Conservation (phyloP, 2,888 invertebrate species). For the Archips xylosteana region DNA sequence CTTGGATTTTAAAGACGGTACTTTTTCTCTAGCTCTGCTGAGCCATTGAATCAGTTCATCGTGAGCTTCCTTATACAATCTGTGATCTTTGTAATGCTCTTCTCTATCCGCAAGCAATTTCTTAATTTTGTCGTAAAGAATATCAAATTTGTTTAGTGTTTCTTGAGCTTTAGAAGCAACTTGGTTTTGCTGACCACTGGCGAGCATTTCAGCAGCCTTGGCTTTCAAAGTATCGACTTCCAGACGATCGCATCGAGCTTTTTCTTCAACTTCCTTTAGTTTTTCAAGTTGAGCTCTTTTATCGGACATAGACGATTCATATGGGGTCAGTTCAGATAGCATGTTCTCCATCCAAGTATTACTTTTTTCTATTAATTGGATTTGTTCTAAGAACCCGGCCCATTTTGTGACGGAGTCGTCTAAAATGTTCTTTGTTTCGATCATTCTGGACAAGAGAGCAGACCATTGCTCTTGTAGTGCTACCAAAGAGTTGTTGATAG, state of each 20-base stretch:
- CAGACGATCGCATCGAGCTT: conserved; percentile 94
- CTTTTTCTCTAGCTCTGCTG: conserved; percentile 94
- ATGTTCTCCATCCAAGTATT: conserved; percentile 92
- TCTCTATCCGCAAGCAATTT: conserved; percentile 92
- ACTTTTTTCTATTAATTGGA: conserved; percentile 93
- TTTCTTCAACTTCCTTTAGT: conserved; percentile 94
- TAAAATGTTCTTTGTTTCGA: conserved; percentile 94
- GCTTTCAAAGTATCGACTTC: conserved; percentile 94
- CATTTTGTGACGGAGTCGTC: conserved; percentile 96
- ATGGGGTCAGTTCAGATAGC: conserved; percentile 89
- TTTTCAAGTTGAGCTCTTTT: conserved; percentile 94
- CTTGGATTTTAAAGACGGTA: conserved; percentile 94
- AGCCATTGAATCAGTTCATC: conserved; percentile 96
- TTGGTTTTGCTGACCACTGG: conserved; percentile 93
- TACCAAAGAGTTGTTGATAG: conserved; percentile 93
- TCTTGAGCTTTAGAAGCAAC: conserved; percentile 94
- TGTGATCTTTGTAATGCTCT: conserved; percentile 94
- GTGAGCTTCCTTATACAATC: conserved; percentile 95
- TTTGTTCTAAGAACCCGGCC: conserved; percentile 95
- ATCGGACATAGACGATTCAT: conserved; percentile 93
- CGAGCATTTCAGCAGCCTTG: conserved; percentile 94
- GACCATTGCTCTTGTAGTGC: conserved; percentile 97
- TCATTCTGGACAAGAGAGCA: conserved; percentile 93
- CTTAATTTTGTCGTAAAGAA: conserved; percentile 91
- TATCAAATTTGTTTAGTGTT: conserved; percentile 93